phyloP scores from a whole-genome alignment of 2,888 invertebrate species.

The Apotomis turbidana region DNA sequence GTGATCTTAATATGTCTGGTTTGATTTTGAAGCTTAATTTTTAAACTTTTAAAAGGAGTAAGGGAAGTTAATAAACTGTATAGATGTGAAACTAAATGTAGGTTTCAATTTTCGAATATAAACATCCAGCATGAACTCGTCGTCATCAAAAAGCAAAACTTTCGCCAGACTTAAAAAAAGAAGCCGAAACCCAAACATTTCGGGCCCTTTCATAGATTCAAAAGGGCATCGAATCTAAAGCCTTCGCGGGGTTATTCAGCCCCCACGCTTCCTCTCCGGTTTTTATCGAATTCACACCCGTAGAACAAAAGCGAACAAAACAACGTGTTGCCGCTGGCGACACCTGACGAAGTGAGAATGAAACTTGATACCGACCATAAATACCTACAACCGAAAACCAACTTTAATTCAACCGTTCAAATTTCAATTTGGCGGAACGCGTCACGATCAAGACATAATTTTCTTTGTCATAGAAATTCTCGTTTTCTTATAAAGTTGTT shows the following conservation, averaged over 20 bases:
- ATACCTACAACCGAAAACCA: slow-evolving; percentile 47
- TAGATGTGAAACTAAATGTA: neutral
- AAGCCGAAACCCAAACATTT: slow-evolving; percentile 56
- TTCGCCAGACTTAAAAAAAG: slow-evolving; percentile 55
- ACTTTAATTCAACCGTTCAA: slow-evolving; percentile 49
- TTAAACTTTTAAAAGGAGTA: too few relatives aligned
- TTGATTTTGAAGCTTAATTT: too few relatives aligned
- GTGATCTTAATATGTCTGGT: too few relatives aligned
- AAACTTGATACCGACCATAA: slow-evolving; percentile 70
- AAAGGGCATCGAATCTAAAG: slow-evolving; percentile 44
- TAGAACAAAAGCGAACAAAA: slow-evolving; percentile 80
- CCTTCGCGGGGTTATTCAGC: slow-evolving; percentile 49
- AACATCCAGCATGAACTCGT: slow-evolving; percentile 2
- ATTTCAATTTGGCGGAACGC: slow-evolving; percentile 49
- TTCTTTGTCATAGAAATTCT: slow-evolving; percentile 24
- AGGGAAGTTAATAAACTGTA: too few relatives aligned
- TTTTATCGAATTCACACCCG: slow-evolving; percentile 78
- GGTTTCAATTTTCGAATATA: neutral
- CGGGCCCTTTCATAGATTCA: slow-evolving; percentile 53
- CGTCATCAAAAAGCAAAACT: slow-evolving; percentile 39
- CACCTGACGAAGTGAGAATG: slow-evolving; percentile 82
- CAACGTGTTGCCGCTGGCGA: slow-evolving; percentile 77
- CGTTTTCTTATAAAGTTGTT: slow-evolving; percentile 49
- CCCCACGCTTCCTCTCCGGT: slow-evolving; percentile 70
- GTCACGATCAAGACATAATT: slow-evolving; percentile 36